Conservation (phyloP, 2,888 invertebrate species). For the Drosophila pegasa region DNA sequence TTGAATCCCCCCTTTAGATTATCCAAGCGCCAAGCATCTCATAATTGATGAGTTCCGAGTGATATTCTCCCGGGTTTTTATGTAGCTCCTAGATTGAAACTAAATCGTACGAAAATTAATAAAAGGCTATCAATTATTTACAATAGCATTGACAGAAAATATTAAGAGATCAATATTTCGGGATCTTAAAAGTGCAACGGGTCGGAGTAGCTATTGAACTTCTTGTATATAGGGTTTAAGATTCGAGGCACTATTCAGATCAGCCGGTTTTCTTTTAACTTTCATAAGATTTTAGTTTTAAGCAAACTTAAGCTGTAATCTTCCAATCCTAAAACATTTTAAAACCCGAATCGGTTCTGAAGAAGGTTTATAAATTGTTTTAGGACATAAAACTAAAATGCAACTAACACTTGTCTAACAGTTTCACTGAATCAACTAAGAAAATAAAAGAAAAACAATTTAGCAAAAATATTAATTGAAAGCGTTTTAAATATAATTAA, state of each 20-base stretch:
- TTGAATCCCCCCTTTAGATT: conserved; percentile 47
- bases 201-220: background rate
- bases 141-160: conserved; percentile 1
- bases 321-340: conserved; percentile 13
- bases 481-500: too few species aligned
- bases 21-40: conserved; percentile 53
- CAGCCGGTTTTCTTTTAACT: background rate
- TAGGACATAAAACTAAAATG: conserved; percentile 14
- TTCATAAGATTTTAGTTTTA: conserved; percentile 7
- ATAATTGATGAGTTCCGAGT: conserved; percentile 58
- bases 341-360: background rate
- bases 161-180: background rate
- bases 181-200: background rate
- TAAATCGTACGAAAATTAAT: conserved; percentile 51
- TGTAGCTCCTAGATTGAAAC: conserved; percentile 66
- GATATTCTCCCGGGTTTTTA: conserved; percentile 65
- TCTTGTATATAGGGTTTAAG: conserved; percentile 19
- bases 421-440: conserved; percentile 10
- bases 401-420: conserved; percentile 13
- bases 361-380: conserved; percentile 8
- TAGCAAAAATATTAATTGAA: background rate
- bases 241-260: conserved; percentile 1
- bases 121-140: conserved; percentile 44
- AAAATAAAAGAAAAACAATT: conserved; percentile 16
- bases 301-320: background rate